Conservation (phyloP, 30 jellyfish, hydroid and myxozoan genomes). For the Phacellophora camtschatica region DNA sequence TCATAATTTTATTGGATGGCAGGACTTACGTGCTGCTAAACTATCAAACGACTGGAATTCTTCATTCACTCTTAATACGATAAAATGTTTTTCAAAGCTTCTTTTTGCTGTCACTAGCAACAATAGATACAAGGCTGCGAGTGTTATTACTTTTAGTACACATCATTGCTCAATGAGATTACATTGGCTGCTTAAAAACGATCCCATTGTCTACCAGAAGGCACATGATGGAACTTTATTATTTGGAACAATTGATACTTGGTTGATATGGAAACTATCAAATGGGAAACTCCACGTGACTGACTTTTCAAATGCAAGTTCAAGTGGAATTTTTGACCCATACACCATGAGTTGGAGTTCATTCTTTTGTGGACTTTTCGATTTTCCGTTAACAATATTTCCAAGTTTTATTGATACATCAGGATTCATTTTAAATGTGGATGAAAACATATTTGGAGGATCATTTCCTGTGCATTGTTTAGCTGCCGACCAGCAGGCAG, state of each 20-base stretch:
- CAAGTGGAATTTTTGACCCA: constrained; percentile 69
- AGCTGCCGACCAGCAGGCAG: constrained; percentile 92
- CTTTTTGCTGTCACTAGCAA: constrained; percentile 25
- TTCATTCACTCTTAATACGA: constrained; percentile 28
- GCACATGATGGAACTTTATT: constrained; percentile 58
- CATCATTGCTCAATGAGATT: constrained; percentile 63
- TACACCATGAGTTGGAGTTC: constrained; percentile 45
- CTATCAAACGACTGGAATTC: constrained; percentile 54
- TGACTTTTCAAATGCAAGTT: constrained; percentile 65
- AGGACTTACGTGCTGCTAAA: constrained; percentile 73
- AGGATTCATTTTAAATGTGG: constrained; percentile 68
- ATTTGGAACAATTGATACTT: constrained; percentile 90
- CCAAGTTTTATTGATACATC: constrained; percentile 54
- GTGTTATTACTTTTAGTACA: constrained; percentile 40
- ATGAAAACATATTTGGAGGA: constrained; percentile 78
- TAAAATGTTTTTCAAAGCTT: constrained; percentile 2
- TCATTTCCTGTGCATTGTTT: constrained; percentile 73
- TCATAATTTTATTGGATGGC: constrained; percentile 91
- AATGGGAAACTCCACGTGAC: constrained; percentile 61
- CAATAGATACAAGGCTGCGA: constrained; percentile 51
- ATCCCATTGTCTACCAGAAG: constrained; percentile 51
- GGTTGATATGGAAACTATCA: constrained; percentile 85
- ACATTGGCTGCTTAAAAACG: constrained; percentile 60
- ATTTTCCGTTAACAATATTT: constrained; percentile 39
- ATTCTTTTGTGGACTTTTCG: constrained; percentile 27